Evolutionary conservation across 2,797 vertebrate genomes (phyloP), one percentile per base, ranked within the genome.

Genomic region (Myiotriccus ornatus): DNA sequence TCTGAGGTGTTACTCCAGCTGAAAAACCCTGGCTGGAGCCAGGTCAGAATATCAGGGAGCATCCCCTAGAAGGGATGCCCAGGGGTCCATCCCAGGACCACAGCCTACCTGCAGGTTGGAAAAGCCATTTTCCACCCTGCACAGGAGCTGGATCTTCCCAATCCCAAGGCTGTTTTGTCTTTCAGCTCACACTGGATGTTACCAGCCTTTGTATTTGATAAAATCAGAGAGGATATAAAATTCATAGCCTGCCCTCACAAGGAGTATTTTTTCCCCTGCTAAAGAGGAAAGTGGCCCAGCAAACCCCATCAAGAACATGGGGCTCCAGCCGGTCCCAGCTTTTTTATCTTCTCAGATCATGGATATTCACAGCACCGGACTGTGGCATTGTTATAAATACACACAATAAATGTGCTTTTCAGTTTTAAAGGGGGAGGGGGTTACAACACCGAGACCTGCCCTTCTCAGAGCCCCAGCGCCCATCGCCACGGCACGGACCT

Each of bases 101-200:
- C 28, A 73, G 60, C 27, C 44, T 16, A 4, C 4, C 27, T 8
- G 25, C 17, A 24, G 20, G 23, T 1, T 46, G 47, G 74, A 49
- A 84, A 90, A 84, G 7, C 43, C 41, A 0, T 12, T 20, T 75
- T 12, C 53, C 53, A 43, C 5, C 7, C 41, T 0, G 0, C 0
- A 1, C 6, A 7, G 64, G 27, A 55, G 84, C 23, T 0, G 47
- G 55, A 39, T 67, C 64, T 37, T 87, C 32, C 81, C 78, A 32
- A 0, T 34, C 85, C 92, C 7, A 0, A 60, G 67, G 81, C n/a
- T 4, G 41, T 28, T 82, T 30, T 62, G 73, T 46, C 43, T 90
- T 79, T 53, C 67, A 68, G 76, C 63, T 85, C 59, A 49, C 1
- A 21, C 20, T 46, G 5, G 55, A 55, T 81, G 49, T 50, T 84